Base-by-base conservation (phyloP, 2,888 invertebrate genomes). In the Eupithecia centaureata region DNA sequence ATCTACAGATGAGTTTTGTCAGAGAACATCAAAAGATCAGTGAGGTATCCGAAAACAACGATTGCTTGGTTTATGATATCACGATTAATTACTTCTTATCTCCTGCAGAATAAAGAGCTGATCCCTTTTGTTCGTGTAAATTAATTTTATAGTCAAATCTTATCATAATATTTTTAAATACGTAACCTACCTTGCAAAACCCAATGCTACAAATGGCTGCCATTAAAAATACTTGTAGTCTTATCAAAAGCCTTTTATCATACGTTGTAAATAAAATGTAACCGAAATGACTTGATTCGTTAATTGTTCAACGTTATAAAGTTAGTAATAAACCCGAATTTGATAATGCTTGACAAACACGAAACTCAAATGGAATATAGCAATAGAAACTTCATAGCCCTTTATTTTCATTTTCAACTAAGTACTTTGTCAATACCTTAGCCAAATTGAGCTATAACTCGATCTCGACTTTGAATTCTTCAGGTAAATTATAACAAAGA, bases 291-390 rank as follows among this genome's bases (percentile, higher is more conserved):
- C 77, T 78, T 77, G 78, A 47, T 22, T 79, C 81, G 75, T 80
- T 86, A 84, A 87, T 87, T 85, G 83, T 84, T 84, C 84, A 79
- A 79, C 82, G 73, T 80, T 78, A 82, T 86, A 86, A 88, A 86
- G 76, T 75, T 71, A 75, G 81, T 76, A 78, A 82, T 87, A 85
- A 87, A 87, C 81, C 78, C 77, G 77, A 83, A 80, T 81, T 80
- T 75, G 83, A 83, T 84, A 82, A 80, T 69, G 51, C 65, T 71
- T 72, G 68, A 74, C 67, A 71, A 74, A 63, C 66, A 71, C 58
- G 61, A 67, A 62, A 67, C 70, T 66, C 63, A 72, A 73, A 76
- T 75, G 68, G 71, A 75, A 73, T 67, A 73, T 70, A 72, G 38
- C 73, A 73, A 72, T 70, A 68, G n/a, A 73, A 71, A 58, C 52